These are phyloP conservation scores for Thaleichthys pacificus DNA, from an alignment of 2,797 vertebrate species.

Conservation along the genomic window DNA sequence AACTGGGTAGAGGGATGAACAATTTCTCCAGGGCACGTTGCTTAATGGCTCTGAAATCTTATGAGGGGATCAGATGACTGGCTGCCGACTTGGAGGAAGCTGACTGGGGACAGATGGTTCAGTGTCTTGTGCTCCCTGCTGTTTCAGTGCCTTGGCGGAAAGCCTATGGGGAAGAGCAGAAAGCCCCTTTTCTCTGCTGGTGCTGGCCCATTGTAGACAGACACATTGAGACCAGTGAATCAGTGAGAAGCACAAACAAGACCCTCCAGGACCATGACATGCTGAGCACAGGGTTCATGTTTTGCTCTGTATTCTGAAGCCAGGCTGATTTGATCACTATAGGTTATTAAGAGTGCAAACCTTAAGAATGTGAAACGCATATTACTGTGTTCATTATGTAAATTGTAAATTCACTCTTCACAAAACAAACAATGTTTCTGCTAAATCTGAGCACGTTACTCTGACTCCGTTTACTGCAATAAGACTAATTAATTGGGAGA, in stretches of 20 bases:
- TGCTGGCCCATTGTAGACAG: not conserved
- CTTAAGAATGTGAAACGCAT: too few relatives aligned
- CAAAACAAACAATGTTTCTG: too few relatives aligned
- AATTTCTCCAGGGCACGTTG: conserved; percentile 16
- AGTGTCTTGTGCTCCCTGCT: conserved; percentile 22
- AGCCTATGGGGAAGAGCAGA: not conserved
- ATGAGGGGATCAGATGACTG: conserved; percentile 50
- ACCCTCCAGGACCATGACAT: not conserved
- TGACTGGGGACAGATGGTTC: conserved; percentile 43
- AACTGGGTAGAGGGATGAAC: not conserved
- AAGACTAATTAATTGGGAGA: too few relatives aligned
- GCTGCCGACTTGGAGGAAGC: conserved; percentile 10
- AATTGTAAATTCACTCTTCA: too few relatives aligned
- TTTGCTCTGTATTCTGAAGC: not conserved
- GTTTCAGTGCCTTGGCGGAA: not conserved
- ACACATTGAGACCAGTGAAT: conserved; percentile 7
- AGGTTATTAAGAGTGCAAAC: too few relatives aligned
- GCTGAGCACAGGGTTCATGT: not conserved
- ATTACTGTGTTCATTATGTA: too few relatives aligned
- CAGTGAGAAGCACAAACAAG: not conserved
- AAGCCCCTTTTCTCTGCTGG: not conserved
- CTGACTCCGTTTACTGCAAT: too few relatives aligned
- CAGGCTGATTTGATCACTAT: too few relatives aligned
- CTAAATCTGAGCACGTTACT: too few relatives aligned
- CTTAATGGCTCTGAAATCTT: conserved; percentile 39